Evolutionary conservation across 2,113 vertebrate genomes (phyloP).

Genomic region (Heloderma charlesbogerti): DNA sequence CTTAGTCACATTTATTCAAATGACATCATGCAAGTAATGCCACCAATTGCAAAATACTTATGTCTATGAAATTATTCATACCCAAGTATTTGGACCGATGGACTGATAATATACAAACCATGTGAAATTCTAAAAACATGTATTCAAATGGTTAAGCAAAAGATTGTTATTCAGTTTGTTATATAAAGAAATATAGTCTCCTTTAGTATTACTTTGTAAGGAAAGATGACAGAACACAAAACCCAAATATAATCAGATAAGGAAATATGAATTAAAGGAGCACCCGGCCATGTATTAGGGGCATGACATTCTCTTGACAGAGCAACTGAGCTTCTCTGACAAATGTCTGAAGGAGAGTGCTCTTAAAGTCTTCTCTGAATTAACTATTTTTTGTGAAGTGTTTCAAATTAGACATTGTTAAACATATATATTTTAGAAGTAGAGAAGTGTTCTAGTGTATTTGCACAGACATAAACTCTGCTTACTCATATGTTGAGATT

Average conservation of each 20-base stretch:
- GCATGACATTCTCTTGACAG: slow-evolving; percentile 25
- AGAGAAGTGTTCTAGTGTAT: slow-evolving; percentile 20
- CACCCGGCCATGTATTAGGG: neutral
- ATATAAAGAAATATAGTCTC: neutral
- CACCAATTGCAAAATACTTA: neutral
- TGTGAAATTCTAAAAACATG: neutral
- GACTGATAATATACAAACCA: neutral
- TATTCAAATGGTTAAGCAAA: slow-evolving; percentile 12
- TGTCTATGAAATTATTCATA: neutral
- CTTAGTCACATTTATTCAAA: neutral
- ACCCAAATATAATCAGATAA: neutral
- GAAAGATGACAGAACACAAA: slow-evolving; percentile 35
- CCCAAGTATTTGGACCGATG: neutral
- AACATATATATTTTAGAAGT: slow-evolving; percentile 13
- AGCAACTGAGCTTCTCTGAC: slow-evolving; percentile 29
- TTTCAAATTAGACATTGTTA: neutral
- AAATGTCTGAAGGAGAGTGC: neutral
- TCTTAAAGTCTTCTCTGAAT: slow-evolving; percentile 25
- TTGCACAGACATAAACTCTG: neutral
- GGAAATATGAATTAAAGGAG: slow-evolving; percentile 27
- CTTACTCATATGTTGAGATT: neutral
- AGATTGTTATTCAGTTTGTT: neutral
- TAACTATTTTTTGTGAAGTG: slow-evolving; percentile 13
- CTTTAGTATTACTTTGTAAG: neutral
- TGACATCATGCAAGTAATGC: neutral